Percentiles rank a stretch among this genome's conserved stretches.
phyloP scores from a whole-genome alignment of 2,888 invertebrate genomes.

The Chalcosyrphus nemorum region DNA sequence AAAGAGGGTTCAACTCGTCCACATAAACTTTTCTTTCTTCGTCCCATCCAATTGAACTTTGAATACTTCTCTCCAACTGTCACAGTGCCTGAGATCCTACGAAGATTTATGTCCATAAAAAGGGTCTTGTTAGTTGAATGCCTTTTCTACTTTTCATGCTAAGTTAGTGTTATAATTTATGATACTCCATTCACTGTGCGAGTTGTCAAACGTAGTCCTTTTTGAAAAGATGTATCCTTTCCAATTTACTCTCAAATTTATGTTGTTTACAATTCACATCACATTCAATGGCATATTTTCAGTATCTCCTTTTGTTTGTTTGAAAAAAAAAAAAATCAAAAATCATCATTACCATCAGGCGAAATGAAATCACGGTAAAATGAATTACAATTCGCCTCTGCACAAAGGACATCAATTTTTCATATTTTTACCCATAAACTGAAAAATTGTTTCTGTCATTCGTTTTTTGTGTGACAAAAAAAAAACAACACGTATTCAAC shows the following conservation, averaged over 20 bases:
- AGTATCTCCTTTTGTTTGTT: neutral
- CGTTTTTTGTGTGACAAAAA: neutral
- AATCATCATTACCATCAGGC: conserved; percentile 7
- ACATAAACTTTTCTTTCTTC: no score
- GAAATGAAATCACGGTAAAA: neutral
- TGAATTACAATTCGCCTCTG: neutral
- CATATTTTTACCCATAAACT: conserved; percentile 1
- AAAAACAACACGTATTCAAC: conserved; percentile 24
- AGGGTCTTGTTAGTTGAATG: no score
- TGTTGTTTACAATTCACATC: neutral
- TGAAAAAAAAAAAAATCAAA: neutral
- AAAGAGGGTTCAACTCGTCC: no score
- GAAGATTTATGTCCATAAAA: no score
- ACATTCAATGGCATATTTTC: neutral
- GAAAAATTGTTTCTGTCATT: neutral
- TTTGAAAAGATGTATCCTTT: neutral
- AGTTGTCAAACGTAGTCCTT: neutral
- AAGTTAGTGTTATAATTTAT: neutral
- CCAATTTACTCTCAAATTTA: neutral
- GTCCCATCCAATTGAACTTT: no score
- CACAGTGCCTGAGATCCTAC: no score
- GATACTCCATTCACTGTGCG: neutral
- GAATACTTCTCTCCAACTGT: no score
- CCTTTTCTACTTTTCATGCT: neutral
- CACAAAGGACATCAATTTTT: conserved; percentile 5